A percentile compares a stretch with the other conserved stretches of the same genome.
Evolutionary conservation across 2,888 invertebrate genomes (phyloP).

Genomic region (Resseliella maxima): DNA sequence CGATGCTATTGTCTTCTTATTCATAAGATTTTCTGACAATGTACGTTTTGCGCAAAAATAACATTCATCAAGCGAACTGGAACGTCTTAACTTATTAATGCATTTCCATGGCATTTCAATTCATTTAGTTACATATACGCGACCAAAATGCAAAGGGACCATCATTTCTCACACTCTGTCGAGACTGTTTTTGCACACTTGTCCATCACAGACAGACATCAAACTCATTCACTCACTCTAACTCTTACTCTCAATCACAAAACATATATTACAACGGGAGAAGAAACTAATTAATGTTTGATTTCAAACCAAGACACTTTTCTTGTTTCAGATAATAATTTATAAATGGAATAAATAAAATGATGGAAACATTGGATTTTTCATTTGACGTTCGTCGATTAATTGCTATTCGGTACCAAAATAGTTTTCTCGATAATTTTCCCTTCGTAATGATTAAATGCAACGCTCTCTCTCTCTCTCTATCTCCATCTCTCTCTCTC

Average conservation of each 20-base stretch:
- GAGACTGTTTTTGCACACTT: not conserved
- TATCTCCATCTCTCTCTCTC: not conserved
- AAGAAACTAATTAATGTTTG: conserved; percentile 57
- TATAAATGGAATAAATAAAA: conserved; percentile 55
- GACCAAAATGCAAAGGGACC: conserved; percentile 32
- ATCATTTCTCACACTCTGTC: not conserved
- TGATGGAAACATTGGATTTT: conserved; percentile 1
- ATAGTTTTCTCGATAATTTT: not conserved
- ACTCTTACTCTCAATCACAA: not conserved
- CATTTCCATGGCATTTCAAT: conserved; percentile 18
- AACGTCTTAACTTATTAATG: conserved; percentile 36
- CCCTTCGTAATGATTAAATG: not conserved
- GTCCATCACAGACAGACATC: not conserved
- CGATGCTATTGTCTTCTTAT: conserved; percentile 1
- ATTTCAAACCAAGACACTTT: conserved; percentile 57
- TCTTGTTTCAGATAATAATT: conserved; percentile 57
- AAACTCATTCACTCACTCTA: not conserved
- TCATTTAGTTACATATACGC: conserved; percentile 8
- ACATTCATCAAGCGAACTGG: conserved; percentile 11
- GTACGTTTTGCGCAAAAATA: not conserved
- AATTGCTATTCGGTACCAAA: conserved; percentile 38
- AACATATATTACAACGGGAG: not conserved
- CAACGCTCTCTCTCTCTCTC: not conserved
- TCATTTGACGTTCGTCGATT: conserved; percentile 24
- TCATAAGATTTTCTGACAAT: conserved; percentile 25